These are phyloP conservation scores for Amphipoea oculea DNA, from an alignment of 2,888 invertebrate genomes.

Conservation along the genomic window DNA sequence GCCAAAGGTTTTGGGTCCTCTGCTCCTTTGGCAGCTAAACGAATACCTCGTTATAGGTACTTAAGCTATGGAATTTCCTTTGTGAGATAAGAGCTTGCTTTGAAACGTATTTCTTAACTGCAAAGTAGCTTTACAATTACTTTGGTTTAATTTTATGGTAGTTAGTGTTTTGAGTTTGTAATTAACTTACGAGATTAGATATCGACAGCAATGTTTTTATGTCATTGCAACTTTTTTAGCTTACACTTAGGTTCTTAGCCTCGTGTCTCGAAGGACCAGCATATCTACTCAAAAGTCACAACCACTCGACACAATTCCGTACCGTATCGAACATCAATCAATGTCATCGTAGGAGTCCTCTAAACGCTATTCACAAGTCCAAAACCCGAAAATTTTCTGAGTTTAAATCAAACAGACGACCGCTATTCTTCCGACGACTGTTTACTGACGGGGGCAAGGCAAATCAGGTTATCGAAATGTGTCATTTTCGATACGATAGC, in stretches of 20 bases:
- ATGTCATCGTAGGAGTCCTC: neutral
- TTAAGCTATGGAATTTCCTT: conserved; percentile 69
- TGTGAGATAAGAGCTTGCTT: conserved; percentile 57
- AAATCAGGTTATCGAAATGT: neutral
- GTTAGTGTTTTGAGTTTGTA: conserved; percentile 45
- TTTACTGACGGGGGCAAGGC: neutral
- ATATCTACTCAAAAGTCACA: neutral
- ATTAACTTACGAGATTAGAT: conserved; percentile 37
- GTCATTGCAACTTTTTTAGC: neutral
- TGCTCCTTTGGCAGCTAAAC: conserved; percentile 48
- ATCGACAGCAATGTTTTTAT: conserved; percentile 14
- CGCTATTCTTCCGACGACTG: neutral
- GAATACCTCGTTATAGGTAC: conserved; percentile 62
- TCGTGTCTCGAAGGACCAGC: neutral
- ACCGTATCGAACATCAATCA: neutral
- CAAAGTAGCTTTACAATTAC: conserved; percentile 55
- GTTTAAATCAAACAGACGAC: neutral
- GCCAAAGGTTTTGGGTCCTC: conserved; percentile 50
- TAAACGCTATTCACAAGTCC: neutral
- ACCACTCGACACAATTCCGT: too few relatives aligned
- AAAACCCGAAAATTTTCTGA: neutral
- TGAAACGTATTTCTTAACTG: conserved; percentile 49
- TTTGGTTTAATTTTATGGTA: conserved; percentile 47
- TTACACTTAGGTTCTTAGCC: neutral
- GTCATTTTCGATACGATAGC: too few relatives aligned